Evolutionary conservation across 2,797 vertebrate genomes (phyloP).

Genomic region (Xenops minutus): DNA sequence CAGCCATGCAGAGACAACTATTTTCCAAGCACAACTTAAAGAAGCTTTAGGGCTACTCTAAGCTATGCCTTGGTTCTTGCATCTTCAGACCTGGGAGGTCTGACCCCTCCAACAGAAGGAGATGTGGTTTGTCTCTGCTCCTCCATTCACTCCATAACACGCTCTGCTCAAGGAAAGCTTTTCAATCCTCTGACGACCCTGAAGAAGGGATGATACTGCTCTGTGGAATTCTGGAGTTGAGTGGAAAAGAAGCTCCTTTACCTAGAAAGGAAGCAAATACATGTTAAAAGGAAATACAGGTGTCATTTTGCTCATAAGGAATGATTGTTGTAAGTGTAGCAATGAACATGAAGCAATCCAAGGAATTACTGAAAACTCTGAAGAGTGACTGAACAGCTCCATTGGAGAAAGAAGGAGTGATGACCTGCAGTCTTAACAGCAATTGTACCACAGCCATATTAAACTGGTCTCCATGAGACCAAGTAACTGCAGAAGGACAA

Average conservation of each 20-base stretch:
- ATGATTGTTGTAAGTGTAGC: not conserved
- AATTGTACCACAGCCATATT: not conserved
- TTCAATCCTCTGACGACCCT: not conserved
- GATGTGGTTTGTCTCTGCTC: not conserved
- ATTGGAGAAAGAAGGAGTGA: not conserved
- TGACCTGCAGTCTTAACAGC: not conserved
- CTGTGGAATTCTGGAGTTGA: not conserved
- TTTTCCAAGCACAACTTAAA: slow-evolving; percentile 63
- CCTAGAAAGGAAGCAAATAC: slow-evolving; percentile 19
- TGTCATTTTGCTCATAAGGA: not conserved
- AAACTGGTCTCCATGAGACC: not conserved
- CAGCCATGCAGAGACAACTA: not conserved
- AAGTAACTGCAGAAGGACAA: not conserved
- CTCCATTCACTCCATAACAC: not conserved
- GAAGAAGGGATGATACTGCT: not conserved
- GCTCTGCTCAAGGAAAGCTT: not conserved
- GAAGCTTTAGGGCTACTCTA: slow-evolving; percentile 65
- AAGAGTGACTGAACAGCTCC: not conserved
- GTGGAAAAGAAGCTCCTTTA: not conserved
- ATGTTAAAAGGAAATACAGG: not conserved
- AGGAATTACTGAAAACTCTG: not conserved
- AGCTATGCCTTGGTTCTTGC: slow-evolving; percentile 50
- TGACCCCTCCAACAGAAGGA: not conserved
- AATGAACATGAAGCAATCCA: not conserved
- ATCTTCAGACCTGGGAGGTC: not conserved